Base-by-base conservation (phyloP, 2,113 vertebrate species). In the Pithys albifrons region DNA sequence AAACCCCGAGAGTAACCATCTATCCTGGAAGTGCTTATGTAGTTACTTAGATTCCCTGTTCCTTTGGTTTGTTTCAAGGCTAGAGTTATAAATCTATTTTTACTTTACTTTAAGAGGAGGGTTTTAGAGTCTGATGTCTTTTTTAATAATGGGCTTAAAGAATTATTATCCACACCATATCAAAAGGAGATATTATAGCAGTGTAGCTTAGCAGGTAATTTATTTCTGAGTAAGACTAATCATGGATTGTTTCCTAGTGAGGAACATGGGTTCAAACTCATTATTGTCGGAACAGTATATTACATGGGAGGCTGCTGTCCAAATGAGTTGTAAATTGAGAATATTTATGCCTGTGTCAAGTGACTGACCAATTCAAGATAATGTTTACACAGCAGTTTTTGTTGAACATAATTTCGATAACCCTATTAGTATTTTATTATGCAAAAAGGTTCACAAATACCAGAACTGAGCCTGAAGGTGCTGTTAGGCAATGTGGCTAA, bases 1-100 rank as follows among this genome's bases (percentile, higher is more conserved):
- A 86, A 89, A 69, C 84, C 55, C 9, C 3, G 19, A 87, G 62
- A 87, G 41, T 54, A 90, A 29, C 23, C n/a, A 35, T 78, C 57
- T 91, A 57, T 91, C 46, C 28, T 91, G 41, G 27, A 84, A 58
- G 39, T 72, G 86, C 29, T 67, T 90, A 41, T 0, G 2, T 37
- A 77, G 64, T 41, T 69, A 62, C 39, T 78, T 76, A 48, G 29
- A 61, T 64, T 78, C 24, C 35, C 67, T 76, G n/a, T 61, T 91
- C 45, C 31, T 88, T 69, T 61, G 41, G 13, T 48, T 94, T 81
- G 35, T 92, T 95, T 88, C 8, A 18, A 71, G 72, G 48, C 22
- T 54, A 14, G 45, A 12, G 39, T 84, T 91, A 71, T 80, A 94
- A 94, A 94, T 78, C 59, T 90, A 86, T 93, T 95, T 93, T 88